Percentiles rank a stretch among this genome's conserved stretches.
Evolutionary conservation across 2,113 vertebrate genomes (phyloP).

Genomic region (Nibea albiflora): DNA sequence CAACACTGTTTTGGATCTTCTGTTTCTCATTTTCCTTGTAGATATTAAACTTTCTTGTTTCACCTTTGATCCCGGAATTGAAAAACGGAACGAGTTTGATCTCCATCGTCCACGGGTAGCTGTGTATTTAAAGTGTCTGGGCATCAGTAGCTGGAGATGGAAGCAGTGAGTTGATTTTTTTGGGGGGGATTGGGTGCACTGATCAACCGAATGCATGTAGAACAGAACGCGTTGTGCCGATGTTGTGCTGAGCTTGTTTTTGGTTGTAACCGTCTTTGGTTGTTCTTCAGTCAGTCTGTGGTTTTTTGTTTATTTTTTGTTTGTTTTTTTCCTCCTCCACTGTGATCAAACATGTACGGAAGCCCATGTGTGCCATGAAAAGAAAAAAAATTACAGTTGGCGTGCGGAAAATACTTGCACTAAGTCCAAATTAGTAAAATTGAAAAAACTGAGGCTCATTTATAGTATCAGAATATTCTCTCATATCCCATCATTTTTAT

Average conservation of each 20-base stretch:
- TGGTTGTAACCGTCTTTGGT: constrained; percentile 35
- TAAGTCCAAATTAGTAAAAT: not conserved
- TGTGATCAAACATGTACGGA: constrained; percentile 28
- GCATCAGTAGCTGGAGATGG: constrained; percentile 28
- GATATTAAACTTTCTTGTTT: constrained; percentile 51
- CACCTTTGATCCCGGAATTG: constrained; percentile 35
- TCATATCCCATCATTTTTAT: not conserved
- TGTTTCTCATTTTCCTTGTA: constrained; percentile 51
- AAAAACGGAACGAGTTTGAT: constrained; percentile 20
- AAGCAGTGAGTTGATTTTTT: constrained; percentile 10
- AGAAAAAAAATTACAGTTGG: not conserved
- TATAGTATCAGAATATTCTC: too few species aligned
- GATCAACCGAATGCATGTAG: constrained; percentile 58
- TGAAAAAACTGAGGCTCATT: too few species aligned
- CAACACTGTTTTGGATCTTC: constrained; percentile 56
- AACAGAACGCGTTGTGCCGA: constrained; percentile 33
- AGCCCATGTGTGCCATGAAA: constrained; percentile 14
- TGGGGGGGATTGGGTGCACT: constrained; percentile 16
- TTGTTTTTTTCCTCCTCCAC: not conserved
- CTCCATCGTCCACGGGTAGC: constrained; percentile 18
- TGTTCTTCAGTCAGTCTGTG: constrained; percentile 27
- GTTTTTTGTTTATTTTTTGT: not conserved
- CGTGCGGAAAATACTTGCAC: not conserved
- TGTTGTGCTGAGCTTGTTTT: constrained; percentile 44
- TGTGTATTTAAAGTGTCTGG: constrained; percentile 39